Evolutionary conservation across 2,113 vertebrate species (phyloP).

Genomic region (Channa maculata): DNA sequence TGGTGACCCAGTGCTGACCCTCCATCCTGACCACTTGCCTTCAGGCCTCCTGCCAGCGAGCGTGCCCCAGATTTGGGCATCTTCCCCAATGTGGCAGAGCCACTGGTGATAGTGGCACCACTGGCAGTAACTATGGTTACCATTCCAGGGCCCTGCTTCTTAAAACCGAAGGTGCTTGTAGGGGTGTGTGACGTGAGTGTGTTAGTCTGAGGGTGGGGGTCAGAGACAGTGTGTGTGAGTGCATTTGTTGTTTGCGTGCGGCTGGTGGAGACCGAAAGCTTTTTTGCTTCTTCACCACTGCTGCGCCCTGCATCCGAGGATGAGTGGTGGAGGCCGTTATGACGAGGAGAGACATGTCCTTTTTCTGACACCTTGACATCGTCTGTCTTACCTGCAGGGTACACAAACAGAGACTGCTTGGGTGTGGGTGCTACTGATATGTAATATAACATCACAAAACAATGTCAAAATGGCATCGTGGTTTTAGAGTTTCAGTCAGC

Average conservation of each 20-base stretch:
- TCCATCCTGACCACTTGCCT: constrained; percentile 80
- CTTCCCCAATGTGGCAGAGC: constrained; percentile 96
- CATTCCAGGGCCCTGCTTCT: constrained; percentile 90
- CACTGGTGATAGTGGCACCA: constrained; percentile 93
- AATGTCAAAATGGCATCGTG: no score
- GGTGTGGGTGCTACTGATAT: background rate
- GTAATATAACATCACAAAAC: no score
- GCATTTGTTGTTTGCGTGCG: constrained; percentile 64
- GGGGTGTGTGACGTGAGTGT: constrained; percentile 81
- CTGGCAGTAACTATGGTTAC: constrained; percentile 93
- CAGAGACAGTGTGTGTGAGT: constrained; percentile 59
- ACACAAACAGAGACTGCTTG: background rate
- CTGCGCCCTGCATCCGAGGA: constrained; percentile 94
- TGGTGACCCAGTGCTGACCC: constrained; percentile 85
- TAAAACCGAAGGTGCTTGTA: constrained; percentile 95
- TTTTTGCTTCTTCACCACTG: constrained; percentile 94
- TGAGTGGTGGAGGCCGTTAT: constrained; percentile 91
- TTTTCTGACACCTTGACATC: constrained; percentile 98
- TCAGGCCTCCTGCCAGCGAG: constrained; percentile 81
- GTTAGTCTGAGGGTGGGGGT: constrained; percentile 64
- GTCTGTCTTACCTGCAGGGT: constrained; percentile 91
- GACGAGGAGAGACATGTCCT: constrained; percentile 90
- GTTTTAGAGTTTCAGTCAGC: no score
- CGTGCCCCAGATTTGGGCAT: constrained; percentile 92
- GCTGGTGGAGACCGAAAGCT: constrained; percentile 68